Base-by-base conservation (phyloP, 2,888 invertebrate genomes). In the Eulithis prunata region DNA sequence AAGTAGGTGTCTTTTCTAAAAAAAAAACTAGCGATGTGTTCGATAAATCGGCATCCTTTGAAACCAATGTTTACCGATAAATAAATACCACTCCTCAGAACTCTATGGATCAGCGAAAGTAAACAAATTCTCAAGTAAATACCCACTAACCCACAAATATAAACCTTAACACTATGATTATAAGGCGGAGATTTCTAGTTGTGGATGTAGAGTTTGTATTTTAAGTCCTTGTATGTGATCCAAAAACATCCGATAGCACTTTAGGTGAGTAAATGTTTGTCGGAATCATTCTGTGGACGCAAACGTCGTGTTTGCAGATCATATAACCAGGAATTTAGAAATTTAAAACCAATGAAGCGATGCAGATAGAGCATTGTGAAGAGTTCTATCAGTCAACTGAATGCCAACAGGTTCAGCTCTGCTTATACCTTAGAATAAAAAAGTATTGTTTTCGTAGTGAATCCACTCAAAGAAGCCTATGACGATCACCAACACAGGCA, bases 171-270 rank as follows among this genome's bases (percentile, higher is more conserved):
- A 0, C 0, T 4, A 1, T n/a, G 1, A 0, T 0, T 0, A 11
- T 75, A 78, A 70, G 71, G 76, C 74, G 61, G 38, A 70, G 28
- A 62, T 61, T 75, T 2, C 53, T 55, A 28, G 12, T 41, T 11
- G 41, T 45, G 56, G 41, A 54, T 46, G 54, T 58, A 70, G 64
- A 72, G 70, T 54, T 71, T 73, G 74, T 77, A 75, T 78, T 78
- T 21, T 83, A 78, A 78, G 81, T 83, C 79, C 83, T 88, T 87
- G 85, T 87, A 80, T 82, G 81, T 84, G 88, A 87, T 87, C 85
- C 80, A 78, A 85, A 87, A 86, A 87, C 86, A 86, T 88, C 85
- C 85, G 83, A 88, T 80, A 82, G 79, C 83, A 87, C 87, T 86
- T 74, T 78, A 80, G 79, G 75, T 79, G 79, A 76, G 78, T 81